Conservation (phyloP, 2,797 vertebrate genomes). For the Petrocephalus sullivani region DNA sequence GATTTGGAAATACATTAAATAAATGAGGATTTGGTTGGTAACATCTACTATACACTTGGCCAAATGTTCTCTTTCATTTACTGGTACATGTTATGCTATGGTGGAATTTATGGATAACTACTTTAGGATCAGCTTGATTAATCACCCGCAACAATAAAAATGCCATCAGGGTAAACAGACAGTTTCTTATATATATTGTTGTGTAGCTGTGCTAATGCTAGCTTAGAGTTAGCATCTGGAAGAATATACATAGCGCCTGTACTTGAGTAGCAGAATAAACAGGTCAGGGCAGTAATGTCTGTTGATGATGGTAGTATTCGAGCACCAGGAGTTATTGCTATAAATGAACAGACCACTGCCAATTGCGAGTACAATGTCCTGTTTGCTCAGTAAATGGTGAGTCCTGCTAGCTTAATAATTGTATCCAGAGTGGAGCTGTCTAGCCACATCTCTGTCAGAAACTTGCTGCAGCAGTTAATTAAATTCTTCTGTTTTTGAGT, state of each 20-base stretch:
- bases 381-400: background rate
- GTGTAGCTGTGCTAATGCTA: background rate
- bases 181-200: background rate
- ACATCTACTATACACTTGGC: background rate
- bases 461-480: background rate
- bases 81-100: background rate
- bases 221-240: background rate
- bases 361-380: background rate
- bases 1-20: background rate
- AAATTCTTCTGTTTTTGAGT: background rate
- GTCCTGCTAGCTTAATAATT: background rate
- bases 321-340: background rate
- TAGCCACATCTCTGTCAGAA: background rate
- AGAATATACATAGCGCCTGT: background rate
- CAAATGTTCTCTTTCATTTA: background rate
- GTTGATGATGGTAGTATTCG: background rate
- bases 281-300: background rate
- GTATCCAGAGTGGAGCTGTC: background rate
- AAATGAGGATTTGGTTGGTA: background rate
- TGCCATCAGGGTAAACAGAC: background rate
- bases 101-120: background rate
- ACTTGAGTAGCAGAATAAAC: background rate
- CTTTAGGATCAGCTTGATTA: background rate
- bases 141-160: background rate
- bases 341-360: background rate